Evolutionary conservation across 2,113 vertebrate genomes (phyloP).

Genomic region (Lampris incognitus): DNA sequence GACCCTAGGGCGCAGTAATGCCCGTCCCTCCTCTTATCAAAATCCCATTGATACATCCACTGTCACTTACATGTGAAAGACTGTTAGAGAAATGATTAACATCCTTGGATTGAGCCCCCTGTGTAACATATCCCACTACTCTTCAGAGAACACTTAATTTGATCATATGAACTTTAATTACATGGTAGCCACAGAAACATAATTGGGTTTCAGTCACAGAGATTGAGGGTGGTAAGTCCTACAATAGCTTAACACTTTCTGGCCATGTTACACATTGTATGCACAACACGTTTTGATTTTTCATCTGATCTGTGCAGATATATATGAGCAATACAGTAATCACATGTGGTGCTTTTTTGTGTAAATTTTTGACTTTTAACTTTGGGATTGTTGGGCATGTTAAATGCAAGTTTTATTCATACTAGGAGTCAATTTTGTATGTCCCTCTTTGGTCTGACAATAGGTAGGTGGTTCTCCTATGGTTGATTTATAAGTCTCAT

Average conservation of each 20-base stretch:
- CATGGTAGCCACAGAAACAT: slow-evolving; percentile 48
- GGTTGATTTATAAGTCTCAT: slow-evolving; percentile 24
- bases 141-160: slow-evolving; percentile 62
- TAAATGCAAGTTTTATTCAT: slow-evolving; percentile 38
- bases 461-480: slow-evolving; percentile 39
- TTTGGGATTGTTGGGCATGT: slow-evolving; percentile 49
- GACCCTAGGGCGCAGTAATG: slow-evolving; percentile 53
- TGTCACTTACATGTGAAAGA: slow-evolving; percentile 64
- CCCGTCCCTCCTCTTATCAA: slow-evolving; percentile 61
- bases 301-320: background rate
- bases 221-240: slow-evolving; percentile 11
- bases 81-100: slow-evolving; percentile 56
- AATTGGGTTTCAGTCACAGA: slow-evolving; percentile 45
- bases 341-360: slow-evolving; percentile 20
- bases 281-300: slow-evolving; percentile 22
- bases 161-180: slow-evolving; percentile 59
- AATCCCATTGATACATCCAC: slow-evolving; percentile 62
- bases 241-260: slow-evolving; percentile 15
- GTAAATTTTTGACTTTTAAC: slow-evolving; percentile 34
- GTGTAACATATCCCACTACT: slow-evolving; percentile 34
- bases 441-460: slow-evolving; percentile 29
- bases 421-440: slow-evolving; percentile 34
- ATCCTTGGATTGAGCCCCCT: slow-evolving; percentile 34
- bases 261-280: slow-evolving; percentile 7
- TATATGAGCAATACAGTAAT: slow-evolving; percentile 7